These are phyloP conservation scores for Beroe forskalii DNA, from an alignment of 37 sponge, comb jelly and placozoan species.

Conservation along the genomic window DNA sequence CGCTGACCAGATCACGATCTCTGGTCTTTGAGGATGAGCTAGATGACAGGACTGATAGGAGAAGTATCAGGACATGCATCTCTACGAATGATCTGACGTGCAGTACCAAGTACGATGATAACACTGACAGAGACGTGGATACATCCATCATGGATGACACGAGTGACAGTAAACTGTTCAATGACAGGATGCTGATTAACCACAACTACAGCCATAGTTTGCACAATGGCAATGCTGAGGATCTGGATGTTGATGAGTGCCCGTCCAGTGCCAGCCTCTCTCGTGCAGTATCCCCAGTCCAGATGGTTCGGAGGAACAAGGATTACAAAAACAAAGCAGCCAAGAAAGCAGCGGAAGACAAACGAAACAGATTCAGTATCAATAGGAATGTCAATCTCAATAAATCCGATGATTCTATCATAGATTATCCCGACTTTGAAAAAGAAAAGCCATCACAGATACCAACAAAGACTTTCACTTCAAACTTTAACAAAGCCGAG, in stretches of 20 bases:
- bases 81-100: slow-evolving; percentile 60
- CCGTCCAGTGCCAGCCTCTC: slow-evolving; percentile 56
- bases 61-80: slow-evolving; percentile 21
- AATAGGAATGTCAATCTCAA: not conserved
- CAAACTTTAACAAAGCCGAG: not conserved
- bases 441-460: not conserved
- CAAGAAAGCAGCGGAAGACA: not conserved
- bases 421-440: not conserved
- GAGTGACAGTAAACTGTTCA: slow-evolving; percentile 3
- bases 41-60: not conserved
- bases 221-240: not conserved
- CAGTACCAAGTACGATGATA: slow-evolving; percentile 33
- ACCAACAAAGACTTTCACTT: not conserved
- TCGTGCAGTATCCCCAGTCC: slow-evolving; percentile 44
- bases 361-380: not conserved
- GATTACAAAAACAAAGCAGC: not conserved
- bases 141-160: slow-evolving; percentile 64
- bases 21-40: slow-evolving; percentile 29
- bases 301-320: not conserved
- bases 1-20: not conserved
- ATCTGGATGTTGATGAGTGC: not conserved
- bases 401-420: not conserved
- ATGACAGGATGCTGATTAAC: not conserved
- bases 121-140: slow-evolving; percentile 62
- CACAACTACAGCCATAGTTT: not conserved